These are phyloP conservation scores for Plebejus anna DNA, from an alignment of 2,888 invertebrate genomes.

Conservation along the genomic window DNA sequence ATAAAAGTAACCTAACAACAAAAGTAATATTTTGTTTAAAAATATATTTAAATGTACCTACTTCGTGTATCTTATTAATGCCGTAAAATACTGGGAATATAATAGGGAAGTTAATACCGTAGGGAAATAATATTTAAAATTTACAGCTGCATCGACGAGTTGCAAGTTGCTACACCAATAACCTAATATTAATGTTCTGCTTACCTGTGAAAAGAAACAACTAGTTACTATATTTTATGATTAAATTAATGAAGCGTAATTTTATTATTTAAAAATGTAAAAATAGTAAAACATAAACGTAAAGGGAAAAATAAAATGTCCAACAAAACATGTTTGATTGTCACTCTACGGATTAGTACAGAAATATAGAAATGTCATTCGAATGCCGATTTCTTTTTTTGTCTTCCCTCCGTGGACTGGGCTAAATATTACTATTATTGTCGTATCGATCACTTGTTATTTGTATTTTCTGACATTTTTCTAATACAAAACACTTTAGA, in stretches of 20 bases:
- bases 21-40: too few relatives aligned
- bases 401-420: conserved; percentile 45
- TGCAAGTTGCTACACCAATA: too few relatives aligned
- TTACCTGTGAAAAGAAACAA: too few relatives aligned
- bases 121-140: too few relatives aligned
- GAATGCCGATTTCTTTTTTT: conserved; percentile 54
- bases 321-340: background rate
- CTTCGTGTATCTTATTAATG: too few relatives aligned
- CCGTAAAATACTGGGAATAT: too few relatives aligned
- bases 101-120: too few relatives aligned
- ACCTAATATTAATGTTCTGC: too few relatives aligned
- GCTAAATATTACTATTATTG: conserved; percentile 38
- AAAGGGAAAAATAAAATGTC: background rate
- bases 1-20: too few relatives aligned
- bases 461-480: background rate
- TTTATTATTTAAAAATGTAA: background rate
- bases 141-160: too few relatives aligned
- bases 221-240: too few relatives aligned
- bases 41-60: too few relatives aligned
- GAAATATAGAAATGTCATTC: conserved; percentile 59
- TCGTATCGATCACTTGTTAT: conserved; percentile 7
- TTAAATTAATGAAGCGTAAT: background rate
- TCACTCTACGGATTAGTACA: conserved; percentile 42
- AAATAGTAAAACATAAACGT: background rate
- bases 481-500: background rate